These are phyloP conservation scores for Apantesis nais DNA, from an alignment of 2,888 invertebrate species.

Conservation along the genomic window DNA sequence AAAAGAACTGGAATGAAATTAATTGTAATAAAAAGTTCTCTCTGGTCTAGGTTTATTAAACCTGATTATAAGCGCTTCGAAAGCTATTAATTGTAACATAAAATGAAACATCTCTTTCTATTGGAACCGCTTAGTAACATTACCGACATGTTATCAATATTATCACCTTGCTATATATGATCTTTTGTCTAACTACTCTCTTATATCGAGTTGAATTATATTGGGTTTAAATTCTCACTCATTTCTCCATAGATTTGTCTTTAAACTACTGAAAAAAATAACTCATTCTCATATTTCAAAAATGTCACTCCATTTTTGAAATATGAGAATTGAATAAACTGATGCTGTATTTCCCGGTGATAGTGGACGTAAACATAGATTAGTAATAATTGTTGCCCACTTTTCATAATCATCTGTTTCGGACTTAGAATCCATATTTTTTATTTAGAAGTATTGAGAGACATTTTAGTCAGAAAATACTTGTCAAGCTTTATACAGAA, in stretches of 20 bases:
- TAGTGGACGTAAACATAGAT: too few species aligned
- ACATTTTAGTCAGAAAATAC: not conserved
- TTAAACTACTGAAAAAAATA: too few species aligned
- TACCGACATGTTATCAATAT: not conserved
- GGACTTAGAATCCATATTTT: not conserved
- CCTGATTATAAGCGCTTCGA: slow-evolving; percentile 7
- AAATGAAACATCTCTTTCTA: not conserved
- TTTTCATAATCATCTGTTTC: too few species aligned
- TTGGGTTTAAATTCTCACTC: too few species aligned
- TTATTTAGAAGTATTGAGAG: not conserved
- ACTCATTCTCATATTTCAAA: too few species aligned
- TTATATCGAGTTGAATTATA: not conserved
- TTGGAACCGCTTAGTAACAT: not conserved
- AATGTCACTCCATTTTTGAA: too few species aligned
- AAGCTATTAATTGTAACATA: not conserved
- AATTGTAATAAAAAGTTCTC: slow-evolving; percentile 10
- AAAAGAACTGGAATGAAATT: slow-evolving; percentile 33
- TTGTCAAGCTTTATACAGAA: not conserved
- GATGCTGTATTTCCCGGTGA: too few species aligned
- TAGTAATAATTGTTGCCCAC: too few species aligned
- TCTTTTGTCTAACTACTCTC: not conserved
- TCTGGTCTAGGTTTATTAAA: slow-evolving; percentile 12
- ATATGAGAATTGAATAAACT: too few species aligned
- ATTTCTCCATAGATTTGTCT: too few species aligned
- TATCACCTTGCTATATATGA: not conserved